A percentile compares a stretch with the other conserved stretches of the same genome.
Evolutionary conservation across 2,888 invertebrate species (phyloP).

Genomic region (Hofmannophila pseudospretella): DNA sequence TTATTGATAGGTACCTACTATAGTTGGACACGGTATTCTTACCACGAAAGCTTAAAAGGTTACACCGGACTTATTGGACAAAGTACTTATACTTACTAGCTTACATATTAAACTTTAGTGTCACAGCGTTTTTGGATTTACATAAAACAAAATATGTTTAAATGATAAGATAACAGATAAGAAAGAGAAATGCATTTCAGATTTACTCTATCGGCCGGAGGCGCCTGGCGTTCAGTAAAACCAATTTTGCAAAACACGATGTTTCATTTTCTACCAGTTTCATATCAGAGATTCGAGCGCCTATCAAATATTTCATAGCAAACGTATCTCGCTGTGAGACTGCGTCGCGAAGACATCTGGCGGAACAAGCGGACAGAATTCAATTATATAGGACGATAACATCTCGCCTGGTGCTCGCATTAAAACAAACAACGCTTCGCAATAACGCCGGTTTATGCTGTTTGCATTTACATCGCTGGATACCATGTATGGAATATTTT

Average conservation of each 20-base stretch:
- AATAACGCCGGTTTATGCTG: conserved; percentile 29
- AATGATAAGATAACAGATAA: too few species aligned
- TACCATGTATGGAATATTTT: conserved; percentile 11
- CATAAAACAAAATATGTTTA: too few species aligned
- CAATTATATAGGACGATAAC: conserved; percentile 51
- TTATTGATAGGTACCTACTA: too few species aligned
- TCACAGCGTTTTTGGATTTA: too few species aligned
- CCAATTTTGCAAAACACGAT: conserved; percentile 9
- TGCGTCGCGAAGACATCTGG: conserved; percentile 43
- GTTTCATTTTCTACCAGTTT: conserved; percentile 2
- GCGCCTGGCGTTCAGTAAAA: too few species aligned
- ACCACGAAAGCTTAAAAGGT: too few species aligned
- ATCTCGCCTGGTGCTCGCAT: conserved; percentile 41
- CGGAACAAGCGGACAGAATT: conserved; percentile 49
- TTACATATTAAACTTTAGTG: too few species aligned
- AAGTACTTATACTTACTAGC: too few species aligned
- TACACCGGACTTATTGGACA: too few species aligned
- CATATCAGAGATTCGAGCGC: conserved; percentile 25
- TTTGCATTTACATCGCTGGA: conserved; percentile 30
- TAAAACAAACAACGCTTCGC: conserved; percentile 43
- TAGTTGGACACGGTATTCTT: too few species aligned
- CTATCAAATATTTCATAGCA: conserved; percentile 66
- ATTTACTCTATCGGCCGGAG: too few species aligned
- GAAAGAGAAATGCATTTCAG: too few species aligned
- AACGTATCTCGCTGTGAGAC: conserved; percentile 39